Conservation (phyloP, 2,888 invertebrate genomes). For the Lasioglossum marginatum region DNA sequence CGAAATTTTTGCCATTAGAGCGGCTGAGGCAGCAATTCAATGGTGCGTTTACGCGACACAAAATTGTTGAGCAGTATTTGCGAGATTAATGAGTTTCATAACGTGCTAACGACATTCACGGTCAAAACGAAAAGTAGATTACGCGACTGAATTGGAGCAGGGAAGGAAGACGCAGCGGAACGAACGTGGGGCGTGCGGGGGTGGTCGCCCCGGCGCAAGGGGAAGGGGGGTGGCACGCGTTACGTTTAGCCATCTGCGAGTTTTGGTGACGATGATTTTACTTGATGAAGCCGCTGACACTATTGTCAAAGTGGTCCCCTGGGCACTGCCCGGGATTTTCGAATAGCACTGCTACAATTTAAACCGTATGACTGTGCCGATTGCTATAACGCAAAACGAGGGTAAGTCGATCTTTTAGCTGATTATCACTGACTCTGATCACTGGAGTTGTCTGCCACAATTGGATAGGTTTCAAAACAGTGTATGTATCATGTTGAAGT, state of each 20-base stretch:
- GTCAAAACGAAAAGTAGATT: conserved; percentile 81
- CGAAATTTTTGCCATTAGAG: conserved; percentile 70
- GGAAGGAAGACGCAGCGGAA: conserved; percentile 65
- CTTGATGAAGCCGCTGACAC: conserved; percentile 78
- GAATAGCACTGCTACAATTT: conserved; percentile 72
- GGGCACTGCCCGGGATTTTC: conserved; percentile 71
- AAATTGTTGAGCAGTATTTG: conserved; percentile 75
- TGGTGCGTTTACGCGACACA: conserved; percentile 70
- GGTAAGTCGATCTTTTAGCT: conserved; percentile 43
- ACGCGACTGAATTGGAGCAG: conserved; percentile 75
- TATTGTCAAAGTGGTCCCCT: conserved; percentile 77
- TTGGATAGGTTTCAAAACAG: not conserved
- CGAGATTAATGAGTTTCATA: conserved; percentile 81
- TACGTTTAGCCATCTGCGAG: conserved; percentile 79
- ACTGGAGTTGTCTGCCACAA: not conserved
- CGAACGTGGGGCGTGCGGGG: conserved; percentile 40
- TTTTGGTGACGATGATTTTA: conserved; percentile 81
- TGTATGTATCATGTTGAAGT: not conserved
- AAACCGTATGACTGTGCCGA: conserved; percentile 66
- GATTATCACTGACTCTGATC: not conserved
- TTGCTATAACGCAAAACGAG: conserved; percentile 49
- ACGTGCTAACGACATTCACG: conserved; percentile 80
- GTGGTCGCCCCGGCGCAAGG: conserved; percentile 18
- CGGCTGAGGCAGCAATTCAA: conserved; percentile 68
- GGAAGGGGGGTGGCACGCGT: conserved; percentile 58